Percentiles rank a stretch among this genome's conserved stretches.
These are phyloP conservation scores for Rhyzopertha dominica DNA, from an alignment of 1,140 invertebrate species.

Conservation along the genomic window DNA sequence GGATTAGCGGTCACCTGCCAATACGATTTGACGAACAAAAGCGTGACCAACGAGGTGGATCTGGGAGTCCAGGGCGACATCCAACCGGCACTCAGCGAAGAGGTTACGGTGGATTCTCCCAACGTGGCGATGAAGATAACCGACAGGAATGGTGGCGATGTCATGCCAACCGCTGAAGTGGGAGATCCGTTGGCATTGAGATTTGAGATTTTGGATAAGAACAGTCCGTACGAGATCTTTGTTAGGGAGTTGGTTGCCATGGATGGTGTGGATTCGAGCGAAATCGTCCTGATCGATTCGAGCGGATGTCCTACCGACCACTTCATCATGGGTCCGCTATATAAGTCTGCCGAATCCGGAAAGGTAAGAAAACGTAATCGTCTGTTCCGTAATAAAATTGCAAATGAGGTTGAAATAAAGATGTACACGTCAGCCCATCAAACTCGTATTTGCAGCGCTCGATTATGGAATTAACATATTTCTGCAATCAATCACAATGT, in stretches of 20 bases:
- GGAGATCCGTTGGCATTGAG: constrained; percentile 84
- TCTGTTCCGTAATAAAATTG: constrained; percentile 17
- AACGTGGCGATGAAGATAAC: constrained; percentile 93
- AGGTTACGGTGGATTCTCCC: constrained; percentile 85
- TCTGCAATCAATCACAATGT: too few relatives aligned
- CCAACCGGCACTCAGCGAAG: constrained; percentile 62
- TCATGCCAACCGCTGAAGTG: constrained; percentile 77
- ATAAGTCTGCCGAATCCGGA: constrained; percentile 69
- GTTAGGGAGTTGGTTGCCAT: constrained; percentile 89
- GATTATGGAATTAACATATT: too few relatives aligned
- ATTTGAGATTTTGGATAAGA: constrained; percentile 87
- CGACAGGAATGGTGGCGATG: constrained; percentile 73
- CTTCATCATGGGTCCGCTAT: constrained; percentile 86
- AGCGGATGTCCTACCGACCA: constrained; percentile 88
- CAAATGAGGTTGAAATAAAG: too few relatives aligned
- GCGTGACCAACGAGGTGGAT: constrained; percentile 86
- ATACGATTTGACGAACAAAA: constrained; percentile 90
- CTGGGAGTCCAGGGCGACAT: constrained; percentile 83
- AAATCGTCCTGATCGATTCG: constrained; percentile 89
- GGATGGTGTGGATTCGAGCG: constrained; percentile 87
- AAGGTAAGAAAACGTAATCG: constrained; percentile 56
- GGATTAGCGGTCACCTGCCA: constrained; percentile 88
- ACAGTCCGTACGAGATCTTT: constrained; percentile 92
- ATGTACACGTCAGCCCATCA: too few relatives aligned
- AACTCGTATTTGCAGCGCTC: too few relatives aligned